These are phyloP conservation scores for Dipodomys merriami DNA, from an alignment of 2,113 vertebrate species.

Conservation along the genomic window DNA sequence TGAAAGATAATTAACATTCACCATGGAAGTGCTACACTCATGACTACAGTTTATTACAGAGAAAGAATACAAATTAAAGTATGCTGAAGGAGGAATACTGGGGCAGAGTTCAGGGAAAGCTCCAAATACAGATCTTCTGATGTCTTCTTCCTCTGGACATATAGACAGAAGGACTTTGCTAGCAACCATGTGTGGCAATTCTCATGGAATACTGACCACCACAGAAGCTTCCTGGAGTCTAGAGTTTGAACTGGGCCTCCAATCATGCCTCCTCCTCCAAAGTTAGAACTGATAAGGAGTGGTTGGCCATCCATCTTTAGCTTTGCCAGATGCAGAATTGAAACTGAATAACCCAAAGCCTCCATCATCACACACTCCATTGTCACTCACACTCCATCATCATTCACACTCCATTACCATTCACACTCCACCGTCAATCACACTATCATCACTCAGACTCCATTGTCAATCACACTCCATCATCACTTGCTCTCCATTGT, in stretches of 20 bases:
- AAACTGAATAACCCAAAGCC: background rate
- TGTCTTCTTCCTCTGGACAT: background rate
- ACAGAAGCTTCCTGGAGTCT: background rate
- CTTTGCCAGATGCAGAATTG: background rate
- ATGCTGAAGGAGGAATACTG: background rate
- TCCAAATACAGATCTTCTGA: background rate
- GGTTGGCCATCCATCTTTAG: background rate
- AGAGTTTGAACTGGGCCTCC: background rate
- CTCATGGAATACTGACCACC: background rate
- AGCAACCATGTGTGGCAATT: accelerated
- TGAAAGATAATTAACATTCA: background rate
- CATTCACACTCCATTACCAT: background rate
- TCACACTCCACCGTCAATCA: too few species aligned
- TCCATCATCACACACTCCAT: background rate
- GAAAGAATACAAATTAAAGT: background rate
- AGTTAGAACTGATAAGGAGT: background rate
- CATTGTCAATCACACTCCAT: background rate
- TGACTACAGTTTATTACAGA: background rate
- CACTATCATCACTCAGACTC: too few species aligned
- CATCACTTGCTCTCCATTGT: background rate
- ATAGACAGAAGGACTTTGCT: background rate
- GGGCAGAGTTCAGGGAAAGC: background rate
- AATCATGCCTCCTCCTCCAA: background rate
- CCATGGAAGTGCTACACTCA: background rate
- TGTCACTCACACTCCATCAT: background rate